Base-by-base conservation (phyloP, 1,140 invertebrate genomes). In the Conus betulinus region DNA sequence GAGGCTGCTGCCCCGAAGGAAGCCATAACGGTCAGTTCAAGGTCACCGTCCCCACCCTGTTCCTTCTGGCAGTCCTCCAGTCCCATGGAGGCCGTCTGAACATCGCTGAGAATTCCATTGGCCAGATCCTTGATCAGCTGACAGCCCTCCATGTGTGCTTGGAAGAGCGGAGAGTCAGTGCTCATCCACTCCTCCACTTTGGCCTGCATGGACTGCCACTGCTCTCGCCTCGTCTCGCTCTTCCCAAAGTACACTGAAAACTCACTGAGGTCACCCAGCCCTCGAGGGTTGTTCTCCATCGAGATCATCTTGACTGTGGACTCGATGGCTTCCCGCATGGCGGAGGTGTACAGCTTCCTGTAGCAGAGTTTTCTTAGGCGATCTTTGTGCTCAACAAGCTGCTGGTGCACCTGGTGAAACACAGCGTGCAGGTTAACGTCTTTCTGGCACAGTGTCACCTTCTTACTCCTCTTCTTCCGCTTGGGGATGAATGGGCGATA, bases 201-300 rank as follows among this genome's bases (percentile, higher is more conserved):
- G 23, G 79, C 85, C 39, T 87, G 84, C 60, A 89, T 25, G 6
- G 84, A 86, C 23, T 79, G 76, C 88, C 88, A 89, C 39, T 78
- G 52, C 88, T 60, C 57, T 52, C n/a, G 17, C 79, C 25, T n/a
- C 17, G 25, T 57, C 25, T 39, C 39, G n/a, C 53, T 55, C 39
- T 17, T 89, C 57, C 10, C 71, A 57, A 82, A 57, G 78, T 84
- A 88, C 57, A 87, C 88, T 11, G 84, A 87, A 67, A 85, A 85
- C 67, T 89, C 88, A 13, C 84, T 86, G 25, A 13, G 51, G 51
- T 86, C 55, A 15, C 55, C 74, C 20, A 25, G 84, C 17, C 53
- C 60, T 23, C 25, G n/a, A 0, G 13, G n/a, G 23, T 15, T 27
- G 15, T 6, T 67, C 17, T 53, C 71, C 11, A 10, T 6, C 17